phyloP scores from a whole-genome alignment of 2,113 vertebrate species.

The Anoura caudifer region DNA sequence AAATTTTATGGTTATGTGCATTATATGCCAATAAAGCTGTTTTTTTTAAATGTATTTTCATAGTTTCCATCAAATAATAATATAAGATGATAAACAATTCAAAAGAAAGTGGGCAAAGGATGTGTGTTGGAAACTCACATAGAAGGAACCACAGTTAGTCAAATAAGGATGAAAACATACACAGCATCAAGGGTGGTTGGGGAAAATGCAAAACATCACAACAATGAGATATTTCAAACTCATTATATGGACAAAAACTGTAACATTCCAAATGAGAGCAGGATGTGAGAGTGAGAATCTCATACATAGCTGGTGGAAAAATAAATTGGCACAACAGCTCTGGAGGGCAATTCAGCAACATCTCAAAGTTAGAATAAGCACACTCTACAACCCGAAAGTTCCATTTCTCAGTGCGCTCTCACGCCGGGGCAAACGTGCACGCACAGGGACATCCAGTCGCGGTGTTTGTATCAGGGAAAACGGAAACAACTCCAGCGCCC shows the following conservation, averaged over 20 bases:
- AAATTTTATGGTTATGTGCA: neutral
- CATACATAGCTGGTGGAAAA: neutral
- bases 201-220: neutral
- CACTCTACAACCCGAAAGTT: neutral
- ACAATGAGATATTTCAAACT: neutral
- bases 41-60: neutral
- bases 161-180: neutral
- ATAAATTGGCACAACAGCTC: neutral
- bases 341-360: neutral
- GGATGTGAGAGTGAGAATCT: neutral
- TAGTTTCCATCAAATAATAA: neutral
- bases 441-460: too few species aligned
- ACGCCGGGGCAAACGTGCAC: rapidly evolving
- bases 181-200: too few species aligned
- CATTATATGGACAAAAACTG: neutral
- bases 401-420: neutral
- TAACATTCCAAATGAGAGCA: neutral
- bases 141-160: neutral
- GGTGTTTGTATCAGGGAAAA: neutral
- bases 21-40: neutral
- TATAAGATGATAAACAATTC: neutral
- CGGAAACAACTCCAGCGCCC: neutral
- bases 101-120: neutral
- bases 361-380: neutral
- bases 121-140: neutral